Conservation (phyloP, 2,888 invertebrate species). For the Glaucopsyche alexis region DNA sequence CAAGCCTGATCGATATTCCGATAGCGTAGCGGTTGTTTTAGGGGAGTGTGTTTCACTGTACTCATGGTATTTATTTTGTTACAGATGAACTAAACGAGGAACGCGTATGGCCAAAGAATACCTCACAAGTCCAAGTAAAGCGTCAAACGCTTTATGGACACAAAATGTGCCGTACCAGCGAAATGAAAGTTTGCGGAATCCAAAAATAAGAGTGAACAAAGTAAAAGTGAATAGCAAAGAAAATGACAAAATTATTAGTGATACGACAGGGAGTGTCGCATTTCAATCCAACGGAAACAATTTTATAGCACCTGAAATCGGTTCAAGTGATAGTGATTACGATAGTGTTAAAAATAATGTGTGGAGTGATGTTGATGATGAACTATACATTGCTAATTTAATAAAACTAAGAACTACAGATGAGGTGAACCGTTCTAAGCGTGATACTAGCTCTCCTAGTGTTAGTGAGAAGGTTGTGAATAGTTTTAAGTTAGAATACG, state of each 20-base stretch:
- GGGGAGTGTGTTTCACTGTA: constrained; percentile 35
- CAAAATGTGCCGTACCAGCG: constrained; percentile 54
- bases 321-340: constrained; percentile 50
- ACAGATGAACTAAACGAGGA: constrained; percentile 66
- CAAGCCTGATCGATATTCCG: constrained; percentile 52
- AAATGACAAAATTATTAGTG: constrained; percentile 37
- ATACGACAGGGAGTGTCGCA: constrained; percentile 33
- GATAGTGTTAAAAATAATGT: constrained; percentile 69
- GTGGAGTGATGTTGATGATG: constrained; percentile 74
- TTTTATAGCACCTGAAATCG: constrained; percentile 59
- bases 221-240: constrained; percentile 48
- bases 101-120: constrained; percentile 75
- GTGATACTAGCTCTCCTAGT: constrained; percentile 70
- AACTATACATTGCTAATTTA: constrained; percentile 74
- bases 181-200: constrained; percentile 33
- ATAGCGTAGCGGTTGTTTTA: constrained; percentile 42
- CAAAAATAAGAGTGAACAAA: constrained; percentile 38
- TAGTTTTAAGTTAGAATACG: constrained; percentile 79
- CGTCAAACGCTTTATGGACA: constrained; percentile 72
- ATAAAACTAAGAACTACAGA: constrained; percentile 70
- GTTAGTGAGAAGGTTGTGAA: constrained; percentile 77
- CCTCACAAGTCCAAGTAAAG: constrained; percentile 64
- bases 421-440: constrained; percentile 70
- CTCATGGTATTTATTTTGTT: constrained; percentile 54
- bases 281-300: constrained; percentile 39